Evolutionary conservation across 2,888 invertebrate species (phyloP).

Genomic region (Brenthis hecate): DNA sequence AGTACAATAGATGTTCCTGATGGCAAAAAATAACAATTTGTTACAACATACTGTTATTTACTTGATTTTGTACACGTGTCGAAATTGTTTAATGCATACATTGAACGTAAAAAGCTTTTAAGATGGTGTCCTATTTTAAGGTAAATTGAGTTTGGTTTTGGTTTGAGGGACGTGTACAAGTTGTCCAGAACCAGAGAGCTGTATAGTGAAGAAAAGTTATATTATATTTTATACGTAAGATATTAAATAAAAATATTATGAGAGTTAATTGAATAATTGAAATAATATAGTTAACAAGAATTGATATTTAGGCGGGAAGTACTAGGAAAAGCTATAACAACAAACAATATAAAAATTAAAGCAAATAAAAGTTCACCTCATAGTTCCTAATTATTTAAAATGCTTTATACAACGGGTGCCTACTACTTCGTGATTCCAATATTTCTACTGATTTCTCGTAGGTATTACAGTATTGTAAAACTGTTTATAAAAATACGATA

Average conservation of each 20-base stretch:
- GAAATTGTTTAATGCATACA: constrained; percentile 35
- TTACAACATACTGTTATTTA: constrained; percentile 18
- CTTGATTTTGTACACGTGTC: constrained; percentile 31
- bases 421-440: neutral
- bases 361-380: constrained; percentile 4
- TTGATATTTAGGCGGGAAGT: neutral
- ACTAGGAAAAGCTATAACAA: neutral
- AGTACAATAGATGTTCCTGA: too few relatives aligned
- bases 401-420: constrained; percentile 1
- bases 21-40: neutral
- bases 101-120: constrained; percentile 41
- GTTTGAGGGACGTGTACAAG: constrained; percentile 18
- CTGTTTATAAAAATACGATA: constrained; percentile 5
- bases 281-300: neutral
- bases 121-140: constrained; percentile 41
- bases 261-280: too few relatives aligned
- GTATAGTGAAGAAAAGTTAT: too few relatives aligned
- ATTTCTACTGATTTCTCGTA: constrained; percentile 6
- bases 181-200: constrained; percentile 13
- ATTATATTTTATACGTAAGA: neutral
- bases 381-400: constrained; percentile 2
- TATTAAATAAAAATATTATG: neutral
- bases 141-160: constrained; percentile 36
- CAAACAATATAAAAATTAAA: constrained; percentile 6
- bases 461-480: constrained; percentile 11